A percentile compares a stretch with the other conserved stretches of the same genome.
Conservation (phyloP, 1,140 invertebrate genomes). For the Sipha flava region DNA sequence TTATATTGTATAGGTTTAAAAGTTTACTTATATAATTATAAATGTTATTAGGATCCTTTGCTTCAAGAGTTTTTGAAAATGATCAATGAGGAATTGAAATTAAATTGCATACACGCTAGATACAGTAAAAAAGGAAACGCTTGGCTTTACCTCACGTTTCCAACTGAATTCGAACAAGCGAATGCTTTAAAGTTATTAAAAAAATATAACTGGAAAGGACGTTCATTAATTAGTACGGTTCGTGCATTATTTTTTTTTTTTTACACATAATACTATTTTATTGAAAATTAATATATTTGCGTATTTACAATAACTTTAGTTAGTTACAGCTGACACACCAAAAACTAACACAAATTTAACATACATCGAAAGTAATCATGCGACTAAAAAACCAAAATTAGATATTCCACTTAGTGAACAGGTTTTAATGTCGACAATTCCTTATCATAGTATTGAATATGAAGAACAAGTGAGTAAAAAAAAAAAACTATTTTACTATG, state of each 20-base stretch:
- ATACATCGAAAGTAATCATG: slow-evolving; percentile 23
- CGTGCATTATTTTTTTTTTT: not conserved
- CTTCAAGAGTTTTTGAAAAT: slow-evolving; percentile 39
- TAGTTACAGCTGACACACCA: slow-evolving; percentile 37
- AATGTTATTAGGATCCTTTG: slow-evolving; percentile 36
- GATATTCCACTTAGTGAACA: slow-evolving; percentile 38
- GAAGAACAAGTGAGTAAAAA: slow-evolving; percentile 37
- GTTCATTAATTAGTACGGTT: slow-evolving; percentile 43
- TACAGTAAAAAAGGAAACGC: slow-evolving; percentile 42
- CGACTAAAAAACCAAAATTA: slow-evolving; percentile 34
- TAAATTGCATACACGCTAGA: slow-evolving; percentile 38
- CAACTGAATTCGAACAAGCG: slow-evolving; percentile 58
- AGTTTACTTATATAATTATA: too few species aligned
- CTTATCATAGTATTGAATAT: slow-evolving; percentile 37
- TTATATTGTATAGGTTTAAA: too few species aligned
- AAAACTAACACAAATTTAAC: slow-evolving; percentile 31
- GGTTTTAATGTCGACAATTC: slow-evolving; percentile 38
- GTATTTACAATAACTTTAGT: not conserved
- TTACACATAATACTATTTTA: not conserved
- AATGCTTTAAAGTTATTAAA: slow-evolving; percentile 61
- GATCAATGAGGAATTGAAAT: slow-evolving; percentile 36
- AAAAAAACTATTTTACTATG: not conserved
- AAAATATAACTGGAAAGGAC: slow-evolving; percentile 64
- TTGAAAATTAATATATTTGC: not conserved
- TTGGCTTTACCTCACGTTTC: slow-evolving; percentile 69